phyloP scores from a whole-genome alignment of 1,140 invertebrate genomes.

The Lepidostoma basale region DNA sequence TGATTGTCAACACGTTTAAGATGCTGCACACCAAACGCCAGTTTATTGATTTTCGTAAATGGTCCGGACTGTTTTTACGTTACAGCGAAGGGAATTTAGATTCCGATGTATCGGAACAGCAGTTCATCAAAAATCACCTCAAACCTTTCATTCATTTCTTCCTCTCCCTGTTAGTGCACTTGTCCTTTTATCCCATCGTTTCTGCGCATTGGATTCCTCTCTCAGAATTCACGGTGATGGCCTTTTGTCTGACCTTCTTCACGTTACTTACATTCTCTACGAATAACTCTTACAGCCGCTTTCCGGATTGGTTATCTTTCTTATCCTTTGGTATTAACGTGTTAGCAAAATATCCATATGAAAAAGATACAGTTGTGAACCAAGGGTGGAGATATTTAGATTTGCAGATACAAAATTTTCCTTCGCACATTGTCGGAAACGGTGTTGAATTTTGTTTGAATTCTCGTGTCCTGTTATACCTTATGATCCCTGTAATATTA shows the following conservation, averaged over 20 bases:
- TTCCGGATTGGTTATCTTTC: slow-evolving; percentile 73
- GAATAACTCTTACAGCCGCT: slow-evolving; percentile 55
- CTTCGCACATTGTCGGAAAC: slow-evolving; percentile 78
- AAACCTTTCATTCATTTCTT: slow-evolving; percentile 82
- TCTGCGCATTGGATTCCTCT: slow-evolving; percentile 79
- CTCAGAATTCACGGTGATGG: slow-evolving; percentile 79
- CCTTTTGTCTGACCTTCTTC: slow-evolving; percentile 73
- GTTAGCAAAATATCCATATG: slow-evolving; percentile 83
- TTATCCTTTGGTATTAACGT: slow-evolving; percentile 82
- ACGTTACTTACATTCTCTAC: slow-evolving; percentile 75
- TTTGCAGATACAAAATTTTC: slow-evolving; percentile 78
- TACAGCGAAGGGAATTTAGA: slow-evolving; percentile 73
- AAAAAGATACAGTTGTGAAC: slow-evolving; percentile 78
- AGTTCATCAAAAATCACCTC: slow-evolving; percentile 81
- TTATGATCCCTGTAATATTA: slow-evolving; percentile 76
- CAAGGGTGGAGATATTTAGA: slow-evolving; percentile 81
- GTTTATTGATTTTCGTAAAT: slow-evolving; percentile 75
- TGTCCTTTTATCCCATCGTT: slow-evolving; percentile 78
- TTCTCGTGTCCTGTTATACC: slow-evolving; percentile 77
- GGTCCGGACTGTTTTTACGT: slow-evolving; percentile 78
- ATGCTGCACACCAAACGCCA: slow-evolving; percentile 78
- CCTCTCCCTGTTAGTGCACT: slow-evolving; percentile 72
- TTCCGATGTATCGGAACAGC: slow-evolving; percentile 77
- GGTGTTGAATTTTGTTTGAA: slow-evolving; percentile 86
- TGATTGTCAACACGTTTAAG: slow-evolving; percentile 79